A percentile compares a stretch with the other conserved stretches of the same genome.
phyloP scores from a whole-genome alignment of 2,113 vertebrate species.

The Microtus oregoni region DNA sequence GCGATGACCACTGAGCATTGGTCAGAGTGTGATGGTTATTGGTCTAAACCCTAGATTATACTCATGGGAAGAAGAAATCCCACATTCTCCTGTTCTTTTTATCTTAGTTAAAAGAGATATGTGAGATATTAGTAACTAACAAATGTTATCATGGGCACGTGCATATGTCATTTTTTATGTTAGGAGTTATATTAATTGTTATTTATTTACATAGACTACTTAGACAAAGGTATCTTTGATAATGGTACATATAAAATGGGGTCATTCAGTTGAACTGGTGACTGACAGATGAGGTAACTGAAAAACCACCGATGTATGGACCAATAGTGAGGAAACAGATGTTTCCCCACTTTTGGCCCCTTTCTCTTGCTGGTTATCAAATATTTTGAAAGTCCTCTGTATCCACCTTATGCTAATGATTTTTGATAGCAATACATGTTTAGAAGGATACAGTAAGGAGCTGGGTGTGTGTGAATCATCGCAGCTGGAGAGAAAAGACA shows the following conservation, averaged over 20 bases:
- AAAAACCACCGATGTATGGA: not conserved
- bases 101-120: conserved; percentile 14
- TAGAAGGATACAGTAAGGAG: not conserved
- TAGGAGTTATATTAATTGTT: not conserved
- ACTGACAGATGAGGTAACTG: not conserved
- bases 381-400: conserved; percentile 2
- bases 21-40: not conserved
- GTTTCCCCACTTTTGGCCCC: not conserved
- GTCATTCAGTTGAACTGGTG: not conserved
- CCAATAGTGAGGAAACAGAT: not conserved
- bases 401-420: not conserved
- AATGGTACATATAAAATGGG: not conserved
- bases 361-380: not conserved
- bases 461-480: not conserved
- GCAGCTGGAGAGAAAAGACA: not conserved
- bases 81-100: not conserved
- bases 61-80: not conserved
- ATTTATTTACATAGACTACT: not conserved
- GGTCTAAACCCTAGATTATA: not conserved
- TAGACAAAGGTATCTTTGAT: not conserved
- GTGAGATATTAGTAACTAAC: not conserved
- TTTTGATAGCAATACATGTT: not conserved
- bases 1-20: not conserved
- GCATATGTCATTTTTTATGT: not conserved
- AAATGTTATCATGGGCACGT: not conserved